A percentile compares a stretch with the other conserved stretches of the same genome.
These are phyloP conservation scores for Taeniopygia guttata DNA, from an alignment of 2,797 vertebrate genomes.

Conservation along the genomic window DNA sequence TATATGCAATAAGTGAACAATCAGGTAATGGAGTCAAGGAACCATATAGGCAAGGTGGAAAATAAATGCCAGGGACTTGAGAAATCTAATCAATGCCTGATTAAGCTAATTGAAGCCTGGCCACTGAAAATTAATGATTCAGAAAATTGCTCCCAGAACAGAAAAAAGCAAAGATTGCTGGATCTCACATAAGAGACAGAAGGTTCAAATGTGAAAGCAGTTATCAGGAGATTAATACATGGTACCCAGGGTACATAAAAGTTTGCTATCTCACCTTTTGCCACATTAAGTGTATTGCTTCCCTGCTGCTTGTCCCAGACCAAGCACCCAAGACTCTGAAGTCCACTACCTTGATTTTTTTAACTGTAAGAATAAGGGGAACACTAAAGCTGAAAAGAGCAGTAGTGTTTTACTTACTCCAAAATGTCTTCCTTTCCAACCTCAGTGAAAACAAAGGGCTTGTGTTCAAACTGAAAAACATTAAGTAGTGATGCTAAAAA, in stretches of 20 bases:
- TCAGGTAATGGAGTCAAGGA: slow-evolving; percentile 66
- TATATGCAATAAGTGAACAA: slow-evolving; percentile 51
- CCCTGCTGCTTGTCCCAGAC: not conserved
- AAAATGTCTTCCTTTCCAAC: slow-evolving; percentile 34
- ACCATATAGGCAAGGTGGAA: slow-evolving; percentile 69
- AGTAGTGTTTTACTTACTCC: slow-evolving; percentile 40
- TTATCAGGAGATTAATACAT: slow-evolving; percentile 63
- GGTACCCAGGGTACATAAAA: slow-evolving; percentile 11
- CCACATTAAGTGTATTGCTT: slow-evolving; percentile 11
- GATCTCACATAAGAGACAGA: slow-evolving; percentile 45
- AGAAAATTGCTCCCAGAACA: slow-evolving; percentile 66
- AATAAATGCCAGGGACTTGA: slow-evolving; percentile 67
- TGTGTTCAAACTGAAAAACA: slow-evolving; percentile 33
- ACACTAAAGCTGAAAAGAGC: not conserved
- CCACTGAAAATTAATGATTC: slow-evolving; percentile 72
- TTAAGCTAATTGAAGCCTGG: slow-evolving; percentile 71
- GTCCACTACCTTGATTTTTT: not conserved
- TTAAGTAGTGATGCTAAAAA: slow-evolving; percentile 23
- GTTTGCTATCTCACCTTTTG: slow-evolving; percentile 38
- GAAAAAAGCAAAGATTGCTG: slow-evolving; percentile 54
- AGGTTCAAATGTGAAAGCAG: slow-evolving; percentile 63
- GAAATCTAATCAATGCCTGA: slow-evolving; percentile 71
- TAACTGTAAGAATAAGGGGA: not conserved
- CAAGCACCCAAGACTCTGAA: not conserved
- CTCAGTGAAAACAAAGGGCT: slow-evolving; percentile 38